Percentiles rank a stretch among this genome's conserved stretches.
Conservation (phyloP, 2,888 invertebrate species). For the Pyrochroa serraticornis region DNA sequence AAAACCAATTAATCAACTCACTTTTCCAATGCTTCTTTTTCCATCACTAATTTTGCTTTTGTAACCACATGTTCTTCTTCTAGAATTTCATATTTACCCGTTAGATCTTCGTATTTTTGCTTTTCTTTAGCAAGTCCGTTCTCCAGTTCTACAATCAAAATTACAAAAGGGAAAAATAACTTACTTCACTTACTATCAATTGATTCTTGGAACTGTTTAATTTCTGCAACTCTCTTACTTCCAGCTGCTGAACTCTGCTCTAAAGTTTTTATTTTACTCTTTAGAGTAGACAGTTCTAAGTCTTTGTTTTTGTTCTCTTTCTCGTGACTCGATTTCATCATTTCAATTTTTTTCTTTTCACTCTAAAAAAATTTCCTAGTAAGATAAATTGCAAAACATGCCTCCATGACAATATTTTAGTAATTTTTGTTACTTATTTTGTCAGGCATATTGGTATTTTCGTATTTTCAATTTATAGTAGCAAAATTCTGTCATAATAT, state of each 20-base stretch:
- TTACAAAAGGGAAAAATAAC: conserved; percentile 7
- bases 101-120: conserved; percentile 79
- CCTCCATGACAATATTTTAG: too few species aligned
- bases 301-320: conserved; percentile 80
- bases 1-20: conserved; percentile 49
- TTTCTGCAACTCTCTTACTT: conserved; percentile 68
- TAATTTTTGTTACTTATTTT: not conserved
- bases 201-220: conserved; percentile 70
- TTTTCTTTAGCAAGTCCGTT: conserved; percentile 70
- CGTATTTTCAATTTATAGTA: too few species aligned
- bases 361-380: conserved; percentile 55
- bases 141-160: conserved; percentile 66
- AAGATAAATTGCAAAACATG: not conserved
- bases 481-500: too few species aligned
- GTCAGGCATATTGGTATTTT: not conserved
- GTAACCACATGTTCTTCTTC: conserved; percentile 85
- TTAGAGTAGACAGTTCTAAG: conserved; percentile 75
- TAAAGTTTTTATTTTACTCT: conserved; percentile 72
- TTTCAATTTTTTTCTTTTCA: conserved; percentile 71
- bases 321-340: conserved; percentile 71
- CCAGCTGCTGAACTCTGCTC: conserved; percentile 68
- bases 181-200: conserved; percentile 68
- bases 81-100: conserved; percentile 80
- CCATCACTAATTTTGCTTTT: conserved; percentile 80
- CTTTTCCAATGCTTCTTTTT: conserved; percentile 81